Conservation (phyloP, 2,888 invertebrate genomes). For the Leucophora obtusa region DNA sequence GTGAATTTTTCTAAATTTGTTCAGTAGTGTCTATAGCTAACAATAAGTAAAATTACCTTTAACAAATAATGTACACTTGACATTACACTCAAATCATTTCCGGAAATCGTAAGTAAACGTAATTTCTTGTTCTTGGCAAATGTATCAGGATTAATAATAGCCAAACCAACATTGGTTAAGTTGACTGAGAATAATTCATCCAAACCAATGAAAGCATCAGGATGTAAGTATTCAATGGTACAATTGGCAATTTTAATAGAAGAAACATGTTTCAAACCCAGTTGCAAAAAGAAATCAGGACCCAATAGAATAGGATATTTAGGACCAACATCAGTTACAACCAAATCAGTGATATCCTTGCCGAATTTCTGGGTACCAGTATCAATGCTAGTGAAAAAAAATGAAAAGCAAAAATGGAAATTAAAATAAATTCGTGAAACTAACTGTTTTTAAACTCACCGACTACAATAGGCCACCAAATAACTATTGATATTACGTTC, state of each 20-base stretch:
- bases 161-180: conserved; percentile 84
- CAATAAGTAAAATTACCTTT: conserved; percentile 67
- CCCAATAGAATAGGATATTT: conserved; percentile 82
- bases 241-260: conserved; percentile 85
- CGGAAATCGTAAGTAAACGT: conserved; percentile 83
- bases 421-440: not conserved
- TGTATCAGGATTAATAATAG: conserved; percentile 84
- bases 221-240: conserved; percentile 83
- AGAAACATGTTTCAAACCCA: conserved; percentile 83
- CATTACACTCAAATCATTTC: conserved; percentile 81
- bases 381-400: conserved; percentile 79
- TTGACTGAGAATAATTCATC: conserved; percentile 84
- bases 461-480: conserved; percentile 84
- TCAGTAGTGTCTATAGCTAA: too few relatives aligned
- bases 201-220: conserved; percentile 85
- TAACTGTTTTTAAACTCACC: conserved; percentile 70
- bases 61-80: conserved; percentile 74
- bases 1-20: too few relatives aligned
- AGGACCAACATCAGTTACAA: conserved; percentile 83
- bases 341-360: conserved; percentile 83
- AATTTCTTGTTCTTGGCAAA: conserved; percentile 84
- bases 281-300: conserved; percentile 82
- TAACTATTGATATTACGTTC: conserved; percentile 81
- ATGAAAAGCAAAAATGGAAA: not conserved
- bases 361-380: conserved; percentile 84